phyloP scores from a whole-genome alignment of 2,113 vertebrate species.

The Vireo altiloquus region DNA sequence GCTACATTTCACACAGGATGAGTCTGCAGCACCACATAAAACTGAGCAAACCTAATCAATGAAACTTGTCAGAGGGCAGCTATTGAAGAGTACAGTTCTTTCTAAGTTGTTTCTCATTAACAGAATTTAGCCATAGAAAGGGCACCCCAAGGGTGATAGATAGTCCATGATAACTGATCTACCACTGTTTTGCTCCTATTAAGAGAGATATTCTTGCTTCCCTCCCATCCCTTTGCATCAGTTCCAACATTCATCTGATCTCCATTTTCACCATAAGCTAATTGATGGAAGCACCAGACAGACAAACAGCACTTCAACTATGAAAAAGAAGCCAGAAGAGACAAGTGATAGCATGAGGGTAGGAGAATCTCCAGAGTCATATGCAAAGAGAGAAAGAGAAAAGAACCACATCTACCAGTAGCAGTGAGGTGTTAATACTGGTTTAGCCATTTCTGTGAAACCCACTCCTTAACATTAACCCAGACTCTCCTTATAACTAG shows the following conservation, averaged over 20 bases:
- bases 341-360: not conserved
- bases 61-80: not conserved
- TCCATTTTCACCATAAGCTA: not conserved
- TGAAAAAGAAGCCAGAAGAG: not conserved
- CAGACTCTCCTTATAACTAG: not conserved
- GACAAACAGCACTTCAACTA: not conserved
- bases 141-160: not conserved
- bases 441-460: not conserved
- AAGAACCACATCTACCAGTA: not conserved
- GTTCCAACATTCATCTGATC: not conserved
- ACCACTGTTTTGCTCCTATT: not conserved
- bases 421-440: not conserved
- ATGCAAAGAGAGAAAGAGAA: not conserved
- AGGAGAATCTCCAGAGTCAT: not conserved
- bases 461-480: not conserved
- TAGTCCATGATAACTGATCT: not conserved
- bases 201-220: not conserved
- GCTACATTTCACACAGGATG: not conserved
- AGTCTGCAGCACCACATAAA: not conserved
- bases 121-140: not conserved
- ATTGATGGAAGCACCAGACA: not conserved
- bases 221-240: not conserved
- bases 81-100: not conserved
- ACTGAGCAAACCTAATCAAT: not conserved
- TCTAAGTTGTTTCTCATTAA: not conserved